Evolutionary conservation across 2,113 vertebrate species (phyloP).

Genomic region (Forbesichthys agassizii): DNA sequence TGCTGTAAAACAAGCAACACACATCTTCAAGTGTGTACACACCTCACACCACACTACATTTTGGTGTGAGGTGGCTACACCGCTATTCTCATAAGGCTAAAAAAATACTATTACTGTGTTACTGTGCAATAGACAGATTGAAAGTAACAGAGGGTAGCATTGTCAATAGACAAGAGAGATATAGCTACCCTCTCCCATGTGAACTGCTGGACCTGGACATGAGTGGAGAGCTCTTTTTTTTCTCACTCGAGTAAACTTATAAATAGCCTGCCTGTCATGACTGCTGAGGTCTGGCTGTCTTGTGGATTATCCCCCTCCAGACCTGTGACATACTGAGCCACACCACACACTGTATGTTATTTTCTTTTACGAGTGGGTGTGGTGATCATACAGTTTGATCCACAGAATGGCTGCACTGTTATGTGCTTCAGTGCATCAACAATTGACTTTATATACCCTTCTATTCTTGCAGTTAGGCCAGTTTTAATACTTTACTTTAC

Average conservation of each 20-base stretch:
- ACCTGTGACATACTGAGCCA: constrained; percentile 27
- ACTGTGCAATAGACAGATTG: constrained; percentile 18
- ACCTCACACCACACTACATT: too few species aligned
- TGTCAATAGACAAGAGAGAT: constrained; percentile 28
- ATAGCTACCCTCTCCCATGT: constrained; percentile 22
- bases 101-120: constrained; percentile 41
- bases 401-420: constrained; percentile 1
- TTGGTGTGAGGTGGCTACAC: not conserved
- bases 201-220: constrained; percentile 55
- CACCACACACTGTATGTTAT: constrained; percentile 29
- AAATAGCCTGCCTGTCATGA: constrained; percentile 63
- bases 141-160: constrained; percentile 11
- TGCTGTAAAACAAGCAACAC: too few species aligned
- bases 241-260: constrained; percentile 54
- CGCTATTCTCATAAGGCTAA: constrained; percentile 3
- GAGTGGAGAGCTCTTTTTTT: constrained; percentile 41
- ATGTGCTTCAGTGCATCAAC: constrained; percentile 24
- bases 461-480: constrained; percentile 25
- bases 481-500: constrained; percentile 63
- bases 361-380: constrained; percentile 20
- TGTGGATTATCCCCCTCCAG: constrained; percentile 30
- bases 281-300: constrained; percentile 50
- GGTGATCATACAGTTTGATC: constrained; percentile 5
- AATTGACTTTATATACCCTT: constrained; percentile 8
- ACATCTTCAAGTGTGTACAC: too few species aligned